Evolutionary conservation across 1,140 invertebrate species (phyloP), one percentile per base, ranked within the genome.

Genomic region (Bombyx mandarina): DNA sequence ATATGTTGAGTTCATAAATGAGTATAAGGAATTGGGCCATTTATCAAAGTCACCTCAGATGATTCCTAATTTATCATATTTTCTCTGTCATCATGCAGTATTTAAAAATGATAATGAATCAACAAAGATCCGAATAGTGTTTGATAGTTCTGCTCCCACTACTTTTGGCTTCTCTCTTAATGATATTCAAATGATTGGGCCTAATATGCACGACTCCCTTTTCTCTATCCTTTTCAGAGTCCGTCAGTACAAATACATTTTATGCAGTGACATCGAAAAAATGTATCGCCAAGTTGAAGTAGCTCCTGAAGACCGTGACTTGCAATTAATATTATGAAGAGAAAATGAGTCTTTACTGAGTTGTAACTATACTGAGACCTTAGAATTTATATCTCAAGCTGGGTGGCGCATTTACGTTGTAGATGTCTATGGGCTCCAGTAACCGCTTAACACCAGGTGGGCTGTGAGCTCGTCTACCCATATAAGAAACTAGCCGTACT

Each of bases 281-380:
- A 52, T 52, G 51, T 52, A 52, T 35, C 18, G 51, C 10, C 6
- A 52, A 26, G 22, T 52, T 1, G 12, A 22, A 43, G 51, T 52
- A 35, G 42, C 22, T 57, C 44, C 26, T 18, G 49, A 57, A 5
- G 56, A 65, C 45, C 47, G 55, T 10, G 56, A 60, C 45, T 47
- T 69, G 42, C 63, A 87, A 66, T 43, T 68, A 54, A 83, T 88
- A 12, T 22, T 87, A 10, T 88, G 83, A 77, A 62, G 79, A 44
- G 51, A 59, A 7, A 58, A 63, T 26, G 54, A 63, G 56, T 50
- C 54, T 9, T 47, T 77, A 35, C 60, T 62, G 4, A 18, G 12
- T 18, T 18, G 12, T 18, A 18, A 18, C 12, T 18, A 18, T 18
- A 18, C 12, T 18, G 12, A 18, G 12, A 18, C 12, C 12, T 18